These are phyloP conservation scores for Oryctes rhinoceros DNA, from an alignment of 1,140 invertebrate species.

Conservation along the genomic window DNA sequence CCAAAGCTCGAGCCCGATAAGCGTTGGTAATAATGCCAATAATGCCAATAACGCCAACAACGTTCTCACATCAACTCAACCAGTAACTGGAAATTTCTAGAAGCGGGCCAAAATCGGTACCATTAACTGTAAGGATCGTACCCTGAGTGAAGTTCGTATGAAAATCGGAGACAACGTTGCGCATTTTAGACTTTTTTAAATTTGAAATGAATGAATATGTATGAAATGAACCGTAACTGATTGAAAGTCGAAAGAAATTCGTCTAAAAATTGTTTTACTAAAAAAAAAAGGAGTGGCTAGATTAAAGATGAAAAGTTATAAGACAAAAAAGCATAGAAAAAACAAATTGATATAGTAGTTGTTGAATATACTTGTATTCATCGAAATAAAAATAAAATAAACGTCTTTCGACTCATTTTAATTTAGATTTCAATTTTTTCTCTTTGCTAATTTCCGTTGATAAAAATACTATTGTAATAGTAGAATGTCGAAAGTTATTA, in stretches of 20 bases:
- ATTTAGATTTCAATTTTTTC: too few relatives aligned
- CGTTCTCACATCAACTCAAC: slow-evolving; percentile 7
- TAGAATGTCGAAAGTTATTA: too few relatives aligned
- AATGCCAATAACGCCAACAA: slow-evolving; percentile 16
- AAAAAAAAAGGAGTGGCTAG: not conserved
- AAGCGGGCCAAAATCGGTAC: slow-evolving; percentile 6
- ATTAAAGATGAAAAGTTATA: too few relatives aligned
- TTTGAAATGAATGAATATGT: slow-evolving; percentile 20
- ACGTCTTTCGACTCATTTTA: too few relatives aligned
- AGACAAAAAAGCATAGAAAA: too few relatives aligned
- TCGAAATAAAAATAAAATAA: too few relatives aligned
- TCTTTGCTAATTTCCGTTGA: too few relatives aligned
- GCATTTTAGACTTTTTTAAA: slow-evolving; percentile 38
- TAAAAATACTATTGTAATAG: too few relatives aligned
- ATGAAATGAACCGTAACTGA: not conserved
- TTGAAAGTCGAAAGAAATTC: not conserved
- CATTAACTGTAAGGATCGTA: not conserved
- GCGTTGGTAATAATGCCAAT: slow-evolving; percentile 22
- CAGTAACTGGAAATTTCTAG: slow-evolving; percentile 37
- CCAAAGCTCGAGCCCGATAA: slow-evolving; percentile 55
- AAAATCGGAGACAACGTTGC: not conserved
- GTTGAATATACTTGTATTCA: too few relatives aligned
- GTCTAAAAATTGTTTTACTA: not conserved
- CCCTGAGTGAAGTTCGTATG: not conserved
- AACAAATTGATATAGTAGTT: too few relatives aligned